These are phyloP conservation scores for Acrocephalus kingi DNA, from an alignment of 2,113 vertebrate species.

Conservation along the genomic window DNA sequence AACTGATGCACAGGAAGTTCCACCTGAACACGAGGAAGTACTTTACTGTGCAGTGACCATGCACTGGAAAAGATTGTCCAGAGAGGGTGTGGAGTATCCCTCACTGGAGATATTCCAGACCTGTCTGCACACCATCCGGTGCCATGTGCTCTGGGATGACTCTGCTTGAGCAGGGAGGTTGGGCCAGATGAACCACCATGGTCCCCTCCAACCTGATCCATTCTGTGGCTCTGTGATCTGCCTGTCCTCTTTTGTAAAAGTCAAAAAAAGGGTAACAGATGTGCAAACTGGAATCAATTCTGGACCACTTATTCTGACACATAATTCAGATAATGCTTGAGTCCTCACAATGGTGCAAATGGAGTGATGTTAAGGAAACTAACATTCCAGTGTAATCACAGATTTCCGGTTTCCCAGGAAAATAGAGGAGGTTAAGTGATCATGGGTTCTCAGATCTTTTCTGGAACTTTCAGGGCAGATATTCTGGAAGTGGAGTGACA, in stretches of 20 bases:
- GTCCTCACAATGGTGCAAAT: neutral
- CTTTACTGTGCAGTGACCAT: too few species aligned
- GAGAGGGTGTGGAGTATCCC: neutral
- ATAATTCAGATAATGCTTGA: neutral
- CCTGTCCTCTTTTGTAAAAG: neutral
- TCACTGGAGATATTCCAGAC: too few species aligned
- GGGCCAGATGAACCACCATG: neutral
- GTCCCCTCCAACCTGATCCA: neutral
- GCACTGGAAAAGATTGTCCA: rapidly evolving
- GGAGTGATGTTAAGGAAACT: neutral
- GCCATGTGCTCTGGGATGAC: neutral
- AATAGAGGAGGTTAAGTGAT: neutral
- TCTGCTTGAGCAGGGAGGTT: neutral
- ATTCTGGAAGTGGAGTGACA: neutral
- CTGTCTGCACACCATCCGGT: rapidly evolving
- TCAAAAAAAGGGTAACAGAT: neutral
- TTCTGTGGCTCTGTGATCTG: neutral
- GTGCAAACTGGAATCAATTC: neutral
- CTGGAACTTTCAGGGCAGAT: neutral
- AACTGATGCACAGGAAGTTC: neutral
- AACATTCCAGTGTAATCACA: neutral
- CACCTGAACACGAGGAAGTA: rapidly evolving
- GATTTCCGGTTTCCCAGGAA: neutral
- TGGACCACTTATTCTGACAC: neutral
- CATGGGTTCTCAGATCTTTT: neutral